Percentiles rank a stretch among this genome's conserved stretches.
phyloP scores from a whole-genome alignment of 2,888 invertebrate genomes.

The Mongoloraphidia duomilia region DNA sequence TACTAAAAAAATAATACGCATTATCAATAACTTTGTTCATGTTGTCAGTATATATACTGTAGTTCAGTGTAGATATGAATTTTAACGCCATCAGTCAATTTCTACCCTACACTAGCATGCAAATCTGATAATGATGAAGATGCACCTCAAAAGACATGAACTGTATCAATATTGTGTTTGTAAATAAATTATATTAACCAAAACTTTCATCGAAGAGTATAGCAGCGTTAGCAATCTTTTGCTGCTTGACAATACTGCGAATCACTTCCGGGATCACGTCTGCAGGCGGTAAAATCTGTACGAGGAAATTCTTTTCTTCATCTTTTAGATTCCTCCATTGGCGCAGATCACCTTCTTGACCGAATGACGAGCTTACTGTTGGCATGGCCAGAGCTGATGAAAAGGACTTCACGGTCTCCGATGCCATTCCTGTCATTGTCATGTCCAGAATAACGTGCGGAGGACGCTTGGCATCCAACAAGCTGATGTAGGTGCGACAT shows the following conservation, averaged over 20 bases:
- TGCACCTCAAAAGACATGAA: constrained; percentile 7
- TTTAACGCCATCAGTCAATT: constrained; percentile 2
- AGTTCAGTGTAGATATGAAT: neutral
- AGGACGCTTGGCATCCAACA: constrained; percentile 44
- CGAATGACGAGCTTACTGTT: constrained; percentile 73
- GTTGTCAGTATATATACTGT: neutral
- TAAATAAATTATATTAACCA: constrained; percentile 34
- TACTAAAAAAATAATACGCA: constrained; percentile 33
- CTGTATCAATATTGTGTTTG: neutral
- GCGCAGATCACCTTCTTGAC: constrained; percentile 66
- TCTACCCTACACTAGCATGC: constrained; percentile 7
- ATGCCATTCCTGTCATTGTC: constrained; percentile 64
- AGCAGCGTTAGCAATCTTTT: constrained; percentile 84
- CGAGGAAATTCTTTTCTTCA: constrained; percentile 56
- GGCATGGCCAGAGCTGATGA: constrained; percentile 65
- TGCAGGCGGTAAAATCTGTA: constrained; percentile 75
- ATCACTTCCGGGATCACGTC: constrained; percentile 75
- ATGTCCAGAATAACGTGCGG: constrained; percentile 73
- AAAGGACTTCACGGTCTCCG: constrained; percentile 76
- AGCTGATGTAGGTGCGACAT: constrained; percentile 55
- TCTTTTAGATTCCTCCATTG: constrained; percentile 65
- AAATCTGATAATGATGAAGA: constrained; percentile 2
- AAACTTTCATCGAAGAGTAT: constrained; percentile 81
- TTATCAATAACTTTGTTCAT: neutral
- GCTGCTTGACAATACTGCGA: constrained; percentile 60